phyloP scores from a whole-genome alignment of 2,888 invertebrate species.

The Cantharis nigra region DNA sequence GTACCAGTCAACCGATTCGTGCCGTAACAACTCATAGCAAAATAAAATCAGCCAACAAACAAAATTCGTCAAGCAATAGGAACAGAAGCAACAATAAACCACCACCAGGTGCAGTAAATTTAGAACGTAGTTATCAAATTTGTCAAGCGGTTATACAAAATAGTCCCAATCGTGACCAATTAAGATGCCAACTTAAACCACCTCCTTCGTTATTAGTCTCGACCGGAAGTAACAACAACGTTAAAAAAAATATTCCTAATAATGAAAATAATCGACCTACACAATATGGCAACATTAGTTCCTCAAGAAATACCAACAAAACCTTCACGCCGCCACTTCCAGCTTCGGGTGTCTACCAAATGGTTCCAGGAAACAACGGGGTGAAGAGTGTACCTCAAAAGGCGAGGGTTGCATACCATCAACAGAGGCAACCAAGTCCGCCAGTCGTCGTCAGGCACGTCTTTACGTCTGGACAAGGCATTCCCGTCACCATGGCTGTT shows the following conservation, averaged over 20 bases:
- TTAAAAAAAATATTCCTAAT: constrained; percentile 38
- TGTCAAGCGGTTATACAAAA: constrained; percentile 92
- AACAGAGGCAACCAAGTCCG: constrained; percentile 62
- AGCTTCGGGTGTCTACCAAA: constrained; percentile 44
- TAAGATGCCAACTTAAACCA: constrained; percentile 83
- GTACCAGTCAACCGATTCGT: constrained; percentile 58
- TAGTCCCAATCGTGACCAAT: constrained; percentile 87
- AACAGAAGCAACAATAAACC: constrained; percentile 71
- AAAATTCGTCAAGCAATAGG: constrained; percentile 49
- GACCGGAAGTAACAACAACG: constrained; percentile 48
- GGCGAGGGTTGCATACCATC: constrained; percentile 56
- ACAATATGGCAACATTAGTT: constrained; percentile 55
- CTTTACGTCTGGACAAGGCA: constrained; percentile 61
- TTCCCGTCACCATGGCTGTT: constrained; percentile 63
- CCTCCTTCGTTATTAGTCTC: constrained; percentile 76
- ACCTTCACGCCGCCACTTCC: constrained; percentile 55
- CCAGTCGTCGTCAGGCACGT: constrained; percentile 69
- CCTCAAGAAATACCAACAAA: constrained; percentile 49
- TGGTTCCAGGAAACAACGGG: constrained; percentile 53
- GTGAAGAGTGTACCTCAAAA: constrained; percentile 53
- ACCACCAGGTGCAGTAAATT: constrained; percentile 88
- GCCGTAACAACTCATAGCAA: constrained; percentile 56
- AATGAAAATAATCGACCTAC: constrained; percentile 48
- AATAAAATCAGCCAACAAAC: constrained; percentile 46
- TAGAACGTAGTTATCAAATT: constrained; percentile 94